These are phyloP conservation scores for Tigriopus californicus DNA, from an alignment of 2,888 invertebrate species.

Conservation along the genomic window DNA sequence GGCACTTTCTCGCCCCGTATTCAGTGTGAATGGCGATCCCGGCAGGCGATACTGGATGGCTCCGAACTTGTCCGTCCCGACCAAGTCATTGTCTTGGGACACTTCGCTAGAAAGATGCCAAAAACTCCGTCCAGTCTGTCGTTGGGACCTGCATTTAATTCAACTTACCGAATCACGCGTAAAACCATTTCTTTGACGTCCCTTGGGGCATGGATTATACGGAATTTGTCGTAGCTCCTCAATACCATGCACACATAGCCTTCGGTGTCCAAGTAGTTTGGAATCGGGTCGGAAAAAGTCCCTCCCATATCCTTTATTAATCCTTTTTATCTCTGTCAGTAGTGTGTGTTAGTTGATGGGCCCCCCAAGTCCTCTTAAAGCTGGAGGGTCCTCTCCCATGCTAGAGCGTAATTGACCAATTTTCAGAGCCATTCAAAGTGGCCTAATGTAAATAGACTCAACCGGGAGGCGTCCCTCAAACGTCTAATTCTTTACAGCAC, in stretches of 20 bases:
- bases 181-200: background rate
- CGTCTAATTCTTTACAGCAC: too few relatives aligned
- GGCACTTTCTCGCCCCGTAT: background rate
- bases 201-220: background rate
- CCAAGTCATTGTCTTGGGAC: background rate
- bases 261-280: background rate
- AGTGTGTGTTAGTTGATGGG: too few relatives aligned
- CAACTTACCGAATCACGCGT: background rate
- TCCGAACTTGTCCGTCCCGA: background rate
- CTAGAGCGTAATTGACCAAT: too few relatives aligned
- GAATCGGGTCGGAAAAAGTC: background rate
- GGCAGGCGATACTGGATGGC: background rate
- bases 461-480: too few relatives aligned
- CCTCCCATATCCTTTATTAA: background rate
- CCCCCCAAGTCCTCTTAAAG: too few relatives aligned
- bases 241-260: background rate
- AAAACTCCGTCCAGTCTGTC: background rate
- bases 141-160: background rate
- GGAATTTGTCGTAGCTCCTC: slow-evolving; percentile 4
- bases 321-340: too few relatives aligned
- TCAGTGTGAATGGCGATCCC: background rate
- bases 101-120: background rate
- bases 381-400: too few relatives aligned
- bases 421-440: too few relatives aligned
- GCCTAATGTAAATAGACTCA: too few relatives aligned